Evolutionary conservation across 2,888 invertebrate genomes (phyloP).

Genomic region (Dynastes hyllus): DNA sequence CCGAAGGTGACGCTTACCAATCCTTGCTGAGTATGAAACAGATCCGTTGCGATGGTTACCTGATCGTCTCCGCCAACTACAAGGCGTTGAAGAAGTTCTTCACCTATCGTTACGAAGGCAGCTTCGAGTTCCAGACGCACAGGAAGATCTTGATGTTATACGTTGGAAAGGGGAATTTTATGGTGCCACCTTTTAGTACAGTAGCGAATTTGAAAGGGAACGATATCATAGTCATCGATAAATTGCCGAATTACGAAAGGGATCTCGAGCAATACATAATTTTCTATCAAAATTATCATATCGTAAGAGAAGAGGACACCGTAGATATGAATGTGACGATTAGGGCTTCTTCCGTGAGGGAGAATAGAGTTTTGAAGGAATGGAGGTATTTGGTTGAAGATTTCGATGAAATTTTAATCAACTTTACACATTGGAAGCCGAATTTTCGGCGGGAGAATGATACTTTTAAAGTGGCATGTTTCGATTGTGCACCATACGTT

Average conservation of each 20-base stretch:
- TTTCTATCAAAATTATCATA: neutral
- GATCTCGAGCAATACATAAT: neutral
- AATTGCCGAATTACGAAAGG: neutral
- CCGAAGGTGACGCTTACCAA: neutral
- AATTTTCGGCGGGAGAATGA: neutral
- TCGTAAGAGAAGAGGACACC: too few species aligned
- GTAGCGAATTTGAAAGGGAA: slow-evolving; percentile 38
- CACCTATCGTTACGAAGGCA: neutral
- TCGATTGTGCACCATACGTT: slow-evolving; percentile 43
- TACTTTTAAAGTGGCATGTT: slow-evolving; percentile 25
- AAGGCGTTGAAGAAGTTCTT: neutral
- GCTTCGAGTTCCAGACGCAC: slow-evolving; percentile 2
- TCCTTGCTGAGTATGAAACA: neutral
- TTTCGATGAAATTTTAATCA: neutral
- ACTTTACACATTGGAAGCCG: slow-evolving; percentile 6
- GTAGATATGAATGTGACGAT: neutral
- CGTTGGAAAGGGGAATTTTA: neutral
- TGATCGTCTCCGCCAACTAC: neutral
- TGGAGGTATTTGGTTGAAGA: slow-evolving; percentile 11
- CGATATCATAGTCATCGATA: slow-evolving; percentile 36
- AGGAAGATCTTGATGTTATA: neutral
- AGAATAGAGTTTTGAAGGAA: slow-evolving; percentile 26
- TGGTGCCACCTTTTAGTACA: neutral
- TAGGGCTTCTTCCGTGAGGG: slow-evolving; percentile 27
- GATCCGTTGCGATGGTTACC: neutral